A percentile compares a stretch with the other conserved stretches of the same genome.
phyloP scores from a whole-genome alignment of 2,888 invertebrate genomes.

The Vanessa cardui region DNA sequence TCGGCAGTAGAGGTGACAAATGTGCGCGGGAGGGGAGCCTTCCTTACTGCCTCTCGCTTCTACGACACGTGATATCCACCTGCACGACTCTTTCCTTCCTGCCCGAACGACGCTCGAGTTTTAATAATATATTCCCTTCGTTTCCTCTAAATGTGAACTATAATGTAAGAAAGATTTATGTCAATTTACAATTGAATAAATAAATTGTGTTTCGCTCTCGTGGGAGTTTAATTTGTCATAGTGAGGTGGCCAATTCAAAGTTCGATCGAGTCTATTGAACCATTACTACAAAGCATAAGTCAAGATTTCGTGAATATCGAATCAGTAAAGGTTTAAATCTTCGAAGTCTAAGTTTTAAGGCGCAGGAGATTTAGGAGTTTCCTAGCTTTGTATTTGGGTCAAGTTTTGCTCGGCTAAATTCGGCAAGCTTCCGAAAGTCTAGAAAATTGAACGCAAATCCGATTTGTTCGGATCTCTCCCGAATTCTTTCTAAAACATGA shows the following conservation, averaged over 20 bases:
- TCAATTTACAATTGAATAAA: conserved; percentile 23
- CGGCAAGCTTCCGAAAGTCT: conserved; percentile 68
- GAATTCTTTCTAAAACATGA: conserved; percentile 45
- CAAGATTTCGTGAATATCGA: conserved; percentile 59
- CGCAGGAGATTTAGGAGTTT: conserved; percentile 59
- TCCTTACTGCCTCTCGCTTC: conserved; percentile 36
- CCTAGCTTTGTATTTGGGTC: conserved; percentile 62
- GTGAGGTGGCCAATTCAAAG: conserved; percentile 7
- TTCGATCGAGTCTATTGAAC: conserved; percentile 22
- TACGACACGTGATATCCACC: conserved; percentile 63
- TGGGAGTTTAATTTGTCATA: neutral
- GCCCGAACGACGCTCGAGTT: conserved; percentile 55
- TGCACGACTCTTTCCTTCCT: conserved; percentile 61
- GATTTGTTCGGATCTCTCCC: conserved; percentile 56
- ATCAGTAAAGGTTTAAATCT: conserved; percentile 66
- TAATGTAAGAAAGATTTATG: conserved; percentile 31
- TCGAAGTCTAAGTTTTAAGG: conserved; percentile 61
- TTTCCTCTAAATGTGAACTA: conserved; percentile 26
- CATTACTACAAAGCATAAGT: conserved; percentile 40
- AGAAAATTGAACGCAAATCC: conserved; percentile 79
- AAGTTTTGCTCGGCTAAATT: conserved; percentile 62
- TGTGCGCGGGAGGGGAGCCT: conserved; percentile 51
- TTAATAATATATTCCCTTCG: conserved; percentile 44
- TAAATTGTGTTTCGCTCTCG: conserved; percentile 11
- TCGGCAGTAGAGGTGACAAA: conserved; percentile 73